Base-by-base conservation (phyloP, 2,797 vertebrate species). In the Gadopsis marmoratus region DNA sequence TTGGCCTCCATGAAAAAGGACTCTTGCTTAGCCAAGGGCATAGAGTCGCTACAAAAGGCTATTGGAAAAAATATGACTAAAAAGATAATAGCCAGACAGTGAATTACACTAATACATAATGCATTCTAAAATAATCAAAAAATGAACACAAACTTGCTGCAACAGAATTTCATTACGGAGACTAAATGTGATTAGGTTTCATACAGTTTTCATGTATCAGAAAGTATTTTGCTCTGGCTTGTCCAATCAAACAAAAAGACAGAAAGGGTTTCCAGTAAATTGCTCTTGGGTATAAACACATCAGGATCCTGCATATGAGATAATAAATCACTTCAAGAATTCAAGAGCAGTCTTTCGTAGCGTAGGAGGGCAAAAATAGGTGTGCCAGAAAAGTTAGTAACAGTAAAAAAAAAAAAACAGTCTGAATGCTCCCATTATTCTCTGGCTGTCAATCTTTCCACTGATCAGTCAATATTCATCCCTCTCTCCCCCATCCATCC, bases 41-140 rank as follows among this genome's bases (percentile, higher is more conserved):
- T 33, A 54, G 76, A 81, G 76, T 69, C 48, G 6, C 67, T 55
- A 85, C 85, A 86, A 92, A 90, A 91, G 88, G 77, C 43, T 84
- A 67, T 68, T 48, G 53, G 60, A 62, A 60, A 81, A 86, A 88
- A 87, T 86, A 64, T 85, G 35, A 88, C 86, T 91, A 92, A 93
- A 86, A 89, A 89, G 86, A 87, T 92, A 92, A 93, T 92, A 92
- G 83, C 88, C 83, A 90, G 91, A 90, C 86, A 93, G 91, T 88
- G 86, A 93, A 92, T 92, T 92, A 92, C 91, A 90, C 88, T 89
- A 69, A 39, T 39, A 74, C 85, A 93, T 93, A 91, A 94, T 93
- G 92, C 91, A 93, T 92, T 91, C 76, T 90, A 93, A 94, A 93
- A 92, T 93, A 94, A 94, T 94, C 88, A 92, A 90, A 93, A 93